Evolutionary conservation across 2,888 invertebrate species (phyloP).

Genomic region (Hyposoter dolosus): DNA sequence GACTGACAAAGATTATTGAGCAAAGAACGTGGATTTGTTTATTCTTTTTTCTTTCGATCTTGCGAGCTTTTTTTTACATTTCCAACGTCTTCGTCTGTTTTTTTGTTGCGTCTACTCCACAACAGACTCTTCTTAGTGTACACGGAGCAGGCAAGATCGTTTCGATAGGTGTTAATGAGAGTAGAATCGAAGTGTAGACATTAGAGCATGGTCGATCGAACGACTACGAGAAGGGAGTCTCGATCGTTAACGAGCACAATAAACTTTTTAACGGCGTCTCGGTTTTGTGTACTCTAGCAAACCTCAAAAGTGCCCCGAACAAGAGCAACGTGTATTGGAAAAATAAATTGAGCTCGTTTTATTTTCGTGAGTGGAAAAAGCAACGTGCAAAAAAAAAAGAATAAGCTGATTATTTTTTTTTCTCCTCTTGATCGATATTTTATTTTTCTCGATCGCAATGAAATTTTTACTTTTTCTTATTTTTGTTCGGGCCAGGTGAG

Average conservation of each 20-base stretch:
- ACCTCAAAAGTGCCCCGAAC: background rate
- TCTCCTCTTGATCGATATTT: background rate
- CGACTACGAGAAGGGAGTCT: background rate
- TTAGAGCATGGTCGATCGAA: slow-evolving; percentile 19
- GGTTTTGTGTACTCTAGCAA: background rate
- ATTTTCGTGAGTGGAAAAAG: background rate
- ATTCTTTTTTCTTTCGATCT: background rate
- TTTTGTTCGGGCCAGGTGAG: slow-evolving; percentile 27
- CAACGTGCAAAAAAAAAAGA: background rate
- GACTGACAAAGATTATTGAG: slow-evolving; percentile 12
- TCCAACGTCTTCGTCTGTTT: background rate
- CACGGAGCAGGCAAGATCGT: slow-evolving; percentile 42
- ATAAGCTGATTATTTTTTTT: background rate
- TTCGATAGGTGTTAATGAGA: slow-evolving; percentile 71
- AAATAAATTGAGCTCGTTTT: slow-evolving; percentile 1
- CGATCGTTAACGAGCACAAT: slow-evolving; percentile 49
- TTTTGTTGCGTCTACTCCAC: slow-evolving; percentile 1
- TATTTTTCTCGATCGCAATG: slow-evolving; percentile 28
- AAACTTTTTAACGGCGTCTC: slow-evolving; percentile 21
- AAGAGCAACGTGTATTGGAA: background rate
- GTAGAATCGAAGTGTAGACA: slow-evolving; percentile 28
- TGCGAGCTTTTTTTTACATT: background rate
- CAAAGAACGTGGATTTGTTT: slow-evolving; percentile 21
- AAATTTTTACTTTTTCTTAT: slow-evolving; percentile 14
- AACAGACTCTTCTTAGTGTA: slow-evolving; percentile 8